Conservation (phyloP, 2,888 invertebrate genomes). For the Diplolepis rosae region DNA sequence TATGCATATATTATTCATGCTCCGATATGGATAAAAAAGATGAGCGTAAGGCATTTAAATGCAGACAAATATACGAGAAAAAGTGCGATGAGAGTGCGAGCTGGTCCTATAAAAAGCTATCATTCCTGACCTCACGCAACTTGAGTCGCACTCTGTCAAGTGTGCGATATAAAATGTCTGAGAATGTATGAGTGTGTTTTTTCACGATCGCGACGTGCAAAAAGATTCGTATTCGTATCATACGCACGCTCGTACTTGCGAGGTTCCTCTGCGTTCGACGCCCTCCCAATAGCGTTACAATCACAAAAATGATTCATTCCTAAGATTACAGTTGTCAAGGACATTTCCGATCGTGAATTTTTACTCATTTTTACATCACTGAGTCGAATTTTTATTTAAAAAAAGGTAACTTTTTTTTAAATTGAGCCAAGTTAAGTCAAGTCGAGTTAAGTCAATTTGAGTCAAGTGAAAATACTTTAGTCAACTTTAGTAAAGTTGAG, state of each 20-base stretch:
- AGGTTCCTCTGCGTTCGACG: not conserved
- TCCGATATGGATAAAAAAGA: constrained; percentile 15
- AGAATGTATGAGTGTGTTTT: constrained; percentile 36
- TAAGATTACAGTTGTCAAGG: constrained; percentile 11
- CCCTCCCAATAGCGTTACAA: not conserved
- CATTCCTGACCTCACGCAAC: constrained; percentile 70
- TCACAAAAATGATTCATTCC: constrained; percentile 7
- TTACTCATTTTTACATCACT: not conserved
- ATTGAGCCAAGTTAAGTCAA: not conserved
- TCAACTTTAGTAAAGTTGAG: too few species aligned
- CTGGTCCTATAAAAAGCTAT: constrained; percentile 67
- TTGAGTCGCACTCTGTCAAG: constrained; percentile 54
- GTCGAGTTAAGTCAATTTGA: too few species aligned
- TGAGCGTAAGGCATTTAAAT: constrained; percentile 16
- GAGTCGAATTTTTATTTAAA: not conserved
- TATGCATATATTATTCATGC: constrained; percentile 30
- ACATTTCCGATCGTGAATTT: not conserved
- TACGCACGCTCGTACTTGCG: not conserved
- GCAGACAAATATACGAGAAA: constrained; percentile 36
- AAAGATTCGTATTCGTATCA: constrained; percentile 23
- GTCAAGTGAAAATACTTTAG: too few species aligned
- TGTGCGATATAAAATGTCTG: constrained; percentile 48
- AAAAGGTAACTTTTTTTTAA: not conserved
- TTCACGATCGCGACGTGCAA: constrained; percentile 2
- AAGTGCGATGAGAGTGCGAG: constrained; percentile 51